phyloP scores from a whole-genome alignment of 1,140 invertebrate species.

The Charaxes varanes region DNA sequence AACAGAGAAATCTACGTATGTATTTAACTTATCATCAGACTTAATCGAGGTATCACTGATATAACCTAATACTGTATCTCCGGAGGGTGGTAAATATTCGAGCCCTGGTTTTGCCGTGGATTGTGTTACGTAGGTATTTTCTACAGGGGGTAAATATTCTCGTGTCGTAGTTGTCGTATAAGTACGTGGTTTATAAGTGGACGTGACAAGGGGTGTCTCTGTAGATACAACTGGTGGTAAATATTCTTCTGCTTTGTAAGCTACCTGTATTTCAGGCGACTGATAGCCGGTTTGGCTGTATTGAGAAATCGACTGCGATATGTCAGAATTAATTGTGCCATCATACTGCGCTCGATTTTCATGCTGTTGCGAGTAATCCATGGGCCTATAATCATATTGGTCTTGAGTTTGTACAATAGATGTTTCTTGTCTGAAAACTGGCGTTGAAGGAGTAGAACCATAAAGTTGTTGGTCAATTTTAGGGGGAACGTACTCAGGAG shows the following conservation, averaged over 20 bases:
- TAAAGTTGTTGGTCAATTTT: constrained; percentile 41
- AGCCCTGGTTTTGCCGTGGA: constrained; percentile 26
- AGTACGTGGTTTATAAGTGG: constrained; percentile 43
- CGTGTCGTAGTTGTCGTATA: constrained; percentile 35
- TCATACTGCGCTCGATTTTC: constrained; percentile 28
- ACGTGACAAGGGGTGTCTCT: constrained; percentile 31
- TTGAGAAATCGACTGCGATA: constrained; percentile 30
- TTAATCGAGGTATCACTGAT: constrained; percentile 20
- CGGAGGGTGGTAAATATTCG: constrained; percentile 21
- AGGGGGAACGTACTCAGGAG: constrained; percentile 53
- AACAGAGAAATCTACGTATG: constrained; percentile 36
- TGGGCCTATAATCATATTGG: constrained; percentile 36
- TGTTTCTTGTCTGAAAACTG: constrained; percentile 32
- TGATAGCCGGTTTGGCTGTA: constrained; percentile 43
- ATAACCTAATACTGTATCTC: constrained; percentile 29
- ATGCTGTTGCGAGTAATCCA: constrained; percentile 36
- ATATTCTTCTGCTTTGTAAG: constrained; percentile 55
- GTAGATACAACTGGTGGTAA: constrained; percentile 51
- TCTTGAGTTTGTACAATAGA: constrained; percentile 32
- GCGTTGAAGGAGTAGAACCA: constrained; percentile 37
- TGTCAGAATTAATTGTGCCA: constrained; percentile 25
- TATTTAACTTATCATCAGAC: constrained; percentile 19
- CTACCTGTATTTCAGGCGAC: constrained; percentile 50
- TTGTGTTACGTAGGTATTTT: no score
- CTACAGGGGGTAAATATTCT: constrained; percentile 48